Conservation (phyloP, 2,888 invertebrate genomes). For the Syrphus vitripennis region DNA sequence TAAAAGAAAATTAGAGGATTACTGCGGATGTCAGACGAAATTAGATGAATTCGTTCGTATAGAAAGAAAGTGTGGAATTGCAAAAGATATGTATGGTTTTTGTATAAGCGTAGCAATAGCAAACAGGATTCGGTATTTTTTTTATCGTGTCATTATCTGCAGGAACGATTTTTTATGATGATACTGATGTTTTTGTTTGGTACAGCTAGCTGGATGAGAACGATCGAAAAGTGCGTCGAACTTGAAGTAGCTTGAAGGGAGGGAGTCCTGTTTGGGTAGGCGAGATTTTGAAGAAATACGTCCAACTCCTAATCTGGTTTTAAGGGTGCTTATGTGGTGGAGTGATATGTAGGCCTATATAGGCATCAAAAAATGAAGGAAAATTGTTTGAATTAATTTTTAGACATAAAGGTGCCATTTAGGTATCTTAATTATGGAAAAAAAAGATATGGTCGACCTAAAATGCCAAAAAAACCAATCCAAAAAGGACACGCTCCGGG, state of each 20-base stretch:
- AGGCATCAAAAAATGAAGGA: no score
- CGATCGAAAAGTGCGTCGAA: constrained; percentile 24
- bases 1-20: constrained; percentile 70
- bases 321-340: no score
- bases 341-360: no score
- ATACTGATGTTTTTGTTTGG: constrained; percentile 49
- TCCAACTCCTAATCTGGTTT: not conserved
- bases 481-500: no score
- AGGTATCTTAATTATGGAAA: no score
- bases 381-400: no score
- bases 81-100: not conserved
- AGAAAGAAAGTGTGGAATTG: constrained; percentile 21
- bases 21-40: constrained; percentile 64
- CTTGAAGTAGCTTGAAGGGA: not conserved
- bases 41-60: constrained; percentile 69
- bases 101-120: not conserved
- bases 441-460: no score
- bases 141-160: constrained; percentile 57
- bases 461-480: no score
- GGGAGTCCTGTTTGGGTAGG: not conserved
- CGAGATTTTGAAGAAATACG: not conserved
- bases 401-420: no score
- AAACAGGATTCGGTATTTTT: not conserved
- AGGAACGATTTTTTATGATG: constrained; percentile 52
- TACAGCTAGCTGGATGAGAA: constrained; percentile 16